phyloP scores from a whole-genome alignment of 2,113 vertebrate species.

The Leptodactylus fuscus region DNA sequence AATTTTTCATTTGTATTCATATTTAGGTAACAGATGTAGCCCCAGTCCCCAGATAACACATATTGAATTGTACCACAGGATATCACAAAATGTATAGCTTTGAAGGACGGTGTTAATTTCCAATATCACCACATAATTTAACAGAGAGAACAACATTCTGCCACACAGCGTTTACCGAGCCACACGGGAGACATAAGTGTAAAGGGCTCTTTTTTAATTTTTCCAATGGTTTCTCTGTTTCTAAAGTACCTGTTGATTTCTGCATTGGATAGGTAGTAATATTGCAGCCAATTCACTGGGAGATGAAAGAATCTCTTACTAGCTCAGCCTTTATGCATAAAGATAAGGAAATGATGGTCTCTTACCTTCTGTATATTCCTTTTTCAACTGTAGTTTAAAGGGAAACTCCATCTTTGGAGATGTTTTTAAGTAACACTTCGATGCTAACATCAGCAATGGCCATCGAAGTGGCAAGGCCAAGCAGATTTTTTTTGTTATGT shows the following conservation, averaged over 20 bases:
- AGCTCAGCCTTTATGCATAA: not conserved
- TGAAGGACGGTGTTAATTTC: conserved; percentile 52
- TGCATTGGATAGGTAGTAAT: not conserved
- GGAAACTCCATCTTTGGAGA: not conserved
- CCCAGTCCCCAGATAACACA: conserved; percentile 46
- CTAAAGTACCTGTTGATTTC: conserved; percentile 11
- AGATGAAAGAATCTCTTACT: not conserved
- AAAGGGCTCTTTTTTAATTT: conserved; percentile 37
- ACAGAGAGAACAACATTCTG: conserved; percentile 51
- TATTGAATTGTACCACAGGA: conserved; percentile 48
- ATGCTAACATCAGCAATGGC: too few relatives aligned
- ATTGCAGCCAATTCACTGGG: not conserved
- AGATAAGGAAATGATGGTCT: not conserved
- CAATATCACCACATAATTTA: conserved; percentile 54
- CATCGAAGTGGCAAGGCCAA: too few relatives aligned
- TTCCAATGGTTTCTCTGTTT: not conserved
- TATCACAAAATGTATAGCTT: conserved; percentile 46
- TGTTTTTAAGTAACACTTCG: too few relatives aligned
- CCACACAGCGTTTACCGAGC: not conserved
- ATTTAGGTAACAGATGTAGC: conserved; percentile 54
- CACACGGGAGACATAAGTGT: conserved; percentile 34
- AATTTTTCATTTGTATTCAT: conserved; percentile 53
- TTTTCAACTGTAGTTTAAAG: not conserved
- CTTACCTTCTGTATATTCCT: not conserved
- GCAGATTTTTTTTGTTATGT: too few relatives aligned